Conservation (phyloP, 2,888 invertebrate species). For the Cryptocephalus primarius region DNA sequence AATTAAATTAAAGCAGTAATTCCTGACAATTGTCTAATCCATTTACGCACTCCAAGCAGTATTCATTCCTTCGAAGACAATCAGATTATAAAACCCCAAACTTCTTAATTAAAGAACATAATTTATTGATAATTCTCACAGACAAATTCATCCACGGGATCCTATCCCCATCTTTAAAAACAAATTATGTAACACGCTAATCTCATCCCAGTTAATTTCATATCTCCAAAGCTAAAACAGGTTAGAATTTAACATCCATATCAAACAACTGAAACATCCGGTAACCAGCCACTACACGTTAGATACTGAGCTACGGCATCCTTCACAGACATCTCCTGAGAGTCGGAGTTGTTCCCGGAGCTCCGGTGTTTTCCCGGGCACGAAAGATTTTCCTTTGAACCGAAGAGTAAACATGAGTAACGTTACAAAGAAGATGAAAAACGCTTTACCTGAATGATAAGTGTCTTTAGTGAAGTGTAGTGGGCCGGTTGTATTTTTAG, state of each 20-base stretch:
- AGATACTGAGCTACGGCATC: slow-evolving; percentile 32
- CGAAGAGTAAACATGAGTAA: not conserved
- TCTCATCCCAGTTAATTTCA: too few relatives aligned
- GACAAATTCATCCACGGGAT: too few relatives aligned
- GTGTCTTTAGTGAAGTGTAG: slow-evolving; percentile 81
- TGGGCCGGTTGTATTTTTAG: slow-evolving; percentile 76
- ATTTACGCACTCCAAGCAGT: too few relatives aligned
- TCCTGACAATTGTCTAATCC: too few relatives aligned
- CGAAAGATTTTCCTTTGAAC: slow-evolving; percentile 27
- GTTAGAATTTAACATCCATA: not conserved
- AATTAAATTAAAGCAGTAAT: too few relatives aligned
- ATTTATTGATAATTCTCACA: too few relatives aligned
- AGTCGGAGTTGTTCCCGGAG: slow-evolving; percentile 15
- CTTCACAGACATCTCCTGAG: slow-evolving; percentile 22
- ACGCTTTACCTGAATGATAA: slow-evolving; percentile 55
- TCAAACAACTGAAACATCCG: slow-evolving; percentile 24
- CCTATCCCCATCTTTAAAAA: too few relatives aligned
- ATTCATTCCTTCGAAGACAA: too few relatives aligned
- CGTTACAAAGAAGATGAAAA: not conserved
- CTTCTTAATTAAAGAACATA: too few relatives aligned
- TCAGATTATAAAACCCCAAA: too few relatives aligned
- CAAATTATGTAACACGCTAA: too few relatives aligned
- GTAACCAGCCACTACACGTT: slow-evolving; percentile 30
- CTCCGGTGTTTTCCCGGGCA: slow-evolving; percentile 22
- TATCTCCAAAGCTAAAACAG: too few relatives aligned